Base-by-base conservation (phyloP, 2,113 vertebrate species). In the Chaetops frenatus region DNA sequence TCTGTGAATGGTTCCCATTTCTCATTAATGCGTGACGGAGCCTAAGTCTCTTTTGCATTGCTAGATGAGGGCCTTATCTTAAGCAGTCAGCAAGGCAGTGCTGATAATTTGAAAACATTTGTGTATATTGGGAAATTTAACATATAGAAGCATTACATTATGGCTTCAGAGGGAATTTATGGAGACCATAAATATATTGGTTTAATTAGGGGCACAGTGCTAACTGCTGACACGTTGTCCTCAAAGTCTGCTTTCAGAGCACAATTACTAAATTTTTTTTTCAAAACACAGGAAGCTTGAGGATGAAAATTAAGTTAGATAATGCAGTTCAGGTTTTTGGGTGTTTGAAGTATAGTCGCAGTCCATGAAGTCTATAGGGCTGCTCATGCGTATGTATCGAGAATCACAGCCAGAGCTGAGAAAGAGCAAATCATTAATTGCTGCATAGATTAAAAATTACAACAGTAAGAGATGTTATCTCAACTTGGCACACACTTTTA, bases 181-280 rank as follows among this genome's bases (percentile, higher is more conserved):
- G 35, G 71, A 93, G 60, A 44, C 56, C 28, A 15, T 90, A 77
- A 90, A 83, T 95, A 81, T 21, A 21, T 62, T 90, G 88, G 60
- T 70, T 93, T 92, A 94, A 95, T 92, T 90, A 90, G 64, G 71
- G 64, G 40, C 64, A 73, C 29, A 15, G 51, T 77, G n/a, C 54
- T 80, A 73, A 72, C 62, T 83, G 40, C 81, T 74, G 58, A 61
- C 51, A 47, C 19, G 2, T 83, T 76, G 51, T 85, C 9, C 38
- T 91, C 74, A 33, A 94, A 84, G 45, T 80, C 44, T 82, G 74
- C 42, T 95, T 91, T 95, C 62, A 72, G 74, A 95, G 81, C 78
- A 53, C 12, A 70, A 35, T 64, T 77, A 36, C 42, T 73, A 47
- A 73, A 33, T 58, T 23, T 50, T 82, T 88, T 62, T 77, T 76